Percentiles rank a stretch among this genome's conserved stretches.
Evolutionary conservation across 2,113 vertebrate species (phyloP).

Genomic region (Platichthys stellatus): DNA sequence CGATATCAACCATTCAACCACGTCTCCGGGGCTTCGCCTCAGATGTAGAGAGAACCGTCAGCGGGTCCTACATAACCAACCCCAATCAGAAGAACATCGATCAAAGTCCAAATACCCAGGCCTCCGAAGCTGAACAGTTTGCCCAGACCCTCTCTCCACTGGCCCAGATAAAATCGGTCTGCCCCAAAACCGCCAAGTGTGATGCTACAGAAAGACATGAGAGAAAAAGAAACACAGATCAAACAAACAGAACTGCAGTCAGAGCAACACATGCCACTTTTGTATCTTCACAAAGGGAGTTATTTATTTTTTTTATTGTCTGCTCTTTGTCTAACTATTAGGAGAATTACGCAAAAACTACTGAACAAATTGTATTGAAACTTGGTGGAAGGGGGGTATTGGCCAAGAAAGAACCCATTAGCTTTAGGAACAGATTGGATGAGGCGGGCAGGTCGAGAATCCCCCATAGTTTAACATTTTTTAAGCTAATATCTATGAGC

Average conservation of each 20-base stretch:
- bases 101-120: conserved; percentile 96
- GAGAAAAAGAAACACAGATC: conserved; percentile 6
- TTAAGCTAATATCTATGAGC: too few relatives aligned
- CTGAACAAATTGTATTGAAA: too few relatives aligned
- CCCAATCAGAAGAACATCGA: conserved; percentile 94
- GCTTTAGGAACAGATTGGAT: too few relatives aligned
- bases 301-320: too few relatives aligned
- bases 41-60: conserved; percentile 98
- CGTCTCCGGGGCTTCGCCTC: conserved; percentile 51
- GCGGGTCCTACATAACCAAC: conserved; percentile 97
- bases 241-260: background rate
- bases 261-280: background rate
- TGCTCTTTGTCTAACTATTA: background rate
- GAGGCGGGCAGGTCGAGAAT: too few relatives aligned
- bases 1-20: conserved; percentile 18
- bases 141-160: conserved; percentile 97
- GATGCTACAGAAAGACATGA: conserved; percentile 80
- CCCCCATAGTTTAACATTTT: too few relatives aligned
- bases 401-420: too few relatives aligned
- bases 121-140: conserved; percentile 99
- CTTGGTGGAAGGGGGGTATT: too few relatives aligned
- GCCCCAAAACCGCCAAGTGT: conserved; percentile 97
- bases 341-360: too few relatives aligned
- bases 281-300: background rate
- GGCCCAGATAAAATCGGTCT: conserved; percentile 97